Conservation (phyloP, 2,113 vertebrate genomes). For the Amphiprion percula region DNA sequence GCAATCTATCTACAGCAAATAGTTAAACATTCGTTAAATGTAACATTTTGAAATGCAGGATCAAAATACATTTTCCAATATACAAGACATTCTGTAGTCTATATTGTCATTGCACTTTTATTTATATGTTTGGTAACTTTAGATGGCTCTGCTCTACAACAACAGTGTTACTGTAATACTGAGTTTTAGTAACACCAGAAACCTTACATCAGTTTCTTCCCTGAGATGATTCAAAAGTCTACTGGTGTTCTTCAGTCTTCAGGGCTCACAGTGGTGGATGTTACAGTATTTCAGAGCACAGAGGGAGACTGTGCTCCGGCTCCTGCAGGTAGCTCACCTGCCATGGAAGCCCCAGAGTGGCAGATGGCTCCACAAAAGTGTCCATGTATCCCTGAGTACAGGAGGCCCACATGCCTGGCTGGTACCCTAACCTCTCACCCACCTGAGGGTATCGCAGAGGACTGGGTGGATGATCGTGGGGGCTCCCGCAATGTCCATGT, state of each 20-base stretch:
- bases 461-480: conserved; percentile 61
- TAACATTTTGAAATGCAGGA: conserved; percentile 23
- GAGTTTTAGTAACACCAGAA: conserved; percentile 34
- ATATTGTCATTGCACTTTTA: conserved; percentile 43
- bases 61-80: neutral
- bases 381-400: conserved; percentile 79
- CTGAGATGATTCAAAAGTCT: conserved; percentile 35
- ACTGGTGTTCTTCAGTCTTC: neutral
- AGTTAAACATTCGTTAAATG: conserved; percentile 30
- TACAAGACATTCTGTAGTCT: conserved; percentile 61
- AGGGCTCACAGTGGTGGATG: conserved; percentile 12
- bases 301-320: conserved; percentile 57
- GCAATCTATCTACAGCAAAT: neutral
- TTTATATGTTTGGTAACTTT: neutral
- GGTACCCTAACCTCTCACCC: conserved; percentile 72
- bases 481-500: conserved; percentile 71
- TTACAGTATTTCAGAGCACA: conserved; percentile 67
- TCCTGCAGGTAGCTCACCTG: conserved; percentile 77
- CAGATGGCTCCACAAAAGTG: conserved; percentile 67
- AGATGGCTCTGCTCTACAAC: conserved; percentile 1
- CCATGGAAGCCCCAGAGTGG: conserved; percentile 73
- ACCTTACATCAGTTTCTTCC: conserved; percentile 9
- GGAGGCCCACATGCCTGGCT: conserved; percentile 69
- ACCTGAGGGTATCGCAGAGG: conserved; percentile 69
- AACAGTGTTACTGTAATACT: conserved; percentile 39